Evolutionary conservation across 2,888 invertebrate genomes (phyloP).

Genomic region (Oligia latruncula): DNA sequence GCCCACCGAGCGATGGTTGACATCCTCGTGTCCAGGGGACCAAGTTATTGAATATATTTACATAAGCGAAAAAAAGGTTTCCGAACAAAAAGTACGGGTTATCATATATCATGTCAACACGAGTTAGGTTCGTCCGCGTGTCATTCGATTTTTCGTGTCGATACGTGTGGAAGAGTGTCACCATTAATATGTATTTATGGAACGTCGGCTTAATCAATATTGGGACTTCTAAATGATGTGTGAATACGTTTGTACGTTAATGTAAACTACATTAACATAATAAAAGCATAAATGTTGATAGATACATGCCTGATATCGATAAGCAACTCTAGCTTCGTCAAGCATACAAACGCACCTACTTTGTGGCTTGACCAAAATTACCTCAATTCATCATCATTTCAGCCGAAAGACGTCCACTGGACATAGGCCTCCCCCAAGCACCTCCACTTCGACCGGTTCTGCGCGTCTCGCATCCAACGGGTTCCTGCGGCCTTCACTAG

Average conservation of each 20-base stretch:
- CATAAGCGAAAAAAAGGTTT: constrained; percentile 70
- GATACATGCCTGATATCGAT: background rate
- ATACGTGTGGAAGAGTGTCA: constrained; percentile 35
- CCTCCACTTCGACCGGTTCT: too few species aligned
- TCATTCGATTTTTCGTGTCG: constrained; percentile 54
- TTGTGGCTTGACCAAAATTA: background rate
- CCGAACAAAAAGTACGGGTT: constrained; percentile 64
- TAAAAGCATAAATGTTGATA: constrained; percentile 1
- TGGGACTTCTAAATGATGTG: constrained; percentile 14
- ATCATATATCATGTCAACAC: constrained; percentile 63
- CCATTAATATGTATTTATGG: constrained; percentile 48
- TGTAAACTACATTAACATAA: background rate
- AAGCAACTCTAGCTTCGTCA: background rate
- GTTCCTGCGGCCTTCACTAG: too few species aligned
- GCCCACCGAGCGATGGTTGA: constrained; percentile 73
- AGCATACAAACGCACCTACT: background rate
- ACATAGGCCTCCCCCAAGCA: too few species aligned
- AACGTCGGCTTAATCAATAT: constrained; percentile 30
- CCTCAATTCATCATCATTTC: too few species aligned
- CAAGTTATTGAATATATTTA: constrained; percentile 82
- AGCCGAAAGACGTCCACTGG: too few species aligned
- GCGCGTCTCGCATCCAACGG: too few species aligned
- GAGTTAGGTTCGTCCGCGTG: constrained; percentile 51
- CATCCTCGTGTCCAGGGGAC: constrained; percentile 75
- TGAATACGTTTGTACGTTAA: constrained; percentile 16